Evolutionary conservation across 2,888 invertebrate species (phyloP).

Genomic region (Electrophaes corylata): DNA sequence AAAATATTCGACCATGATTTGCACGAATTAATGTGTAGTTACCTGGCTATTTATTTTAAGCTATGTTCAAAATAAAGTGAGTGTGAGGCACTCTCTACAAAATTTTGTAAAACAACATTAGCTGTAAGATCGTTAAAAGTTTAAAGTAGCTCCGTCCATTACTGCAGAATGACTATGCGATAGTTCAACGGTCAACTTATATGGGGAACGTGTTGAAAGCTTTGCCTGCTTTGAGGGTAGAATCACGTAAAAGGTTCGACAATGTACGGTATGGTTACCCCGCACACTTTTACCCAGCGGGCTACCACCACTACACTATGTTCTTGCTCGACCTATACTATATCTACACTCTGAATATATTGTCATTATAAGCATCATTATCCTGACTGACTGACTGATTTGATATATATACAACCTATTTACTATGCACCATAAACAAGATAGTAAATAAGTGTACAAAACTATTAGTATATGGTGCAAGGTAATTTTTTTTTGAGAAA

Average conservation of each 20-base stretch:
- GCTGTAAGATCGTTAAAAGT: conserved; percentile 76
- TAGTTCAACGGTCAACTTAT: conserved; percentile 36
- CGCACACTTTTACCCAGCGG: background rate
- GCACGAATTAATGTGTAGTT: too few relatives aligned
- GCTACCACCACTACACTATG: too few relatives aligned
- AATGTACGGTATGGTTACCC: conserved; percentile 7
- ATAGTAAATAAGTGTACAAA: too few relatives aligned
- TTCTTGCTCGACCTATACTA: too few relatives aligned
- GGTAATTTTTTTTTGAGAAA: too few relatives aligned
- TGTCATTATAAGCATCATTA: too few relatives aligned
- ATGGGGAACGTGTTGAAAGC: conserved; percentile 31
- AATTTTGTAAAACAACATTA: conserved; percentile 70
- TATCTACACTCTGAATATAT: too few relatives aligned
- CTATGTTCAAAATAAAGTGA: conserved; percentile 45
- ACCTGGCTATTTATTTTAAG: conserved; percentile 1
- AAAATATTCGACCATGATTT: too few relatives aligned
- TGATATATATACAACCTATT: too few relatives aligned
- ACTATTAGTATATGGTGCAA: too few relatives aligned
- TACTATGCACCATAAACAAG: too few relatives aligned
- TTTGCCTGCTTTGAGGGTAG: conserved; percentile 15
- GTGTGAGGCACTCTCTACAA: conserved; percentile 56
- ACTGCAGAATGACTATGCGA: conserved; percentile 44
- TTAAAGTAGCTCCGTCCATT: conserved; percentile 76
- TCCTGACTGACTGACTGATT: too few relatives aligned
- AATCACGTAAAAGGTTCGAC: conserved; percentile 24